Evolutionary conservation across 2,888 invertebrate species (phyloP).

Genomic region (Drosophila meridionalis): DNA sequence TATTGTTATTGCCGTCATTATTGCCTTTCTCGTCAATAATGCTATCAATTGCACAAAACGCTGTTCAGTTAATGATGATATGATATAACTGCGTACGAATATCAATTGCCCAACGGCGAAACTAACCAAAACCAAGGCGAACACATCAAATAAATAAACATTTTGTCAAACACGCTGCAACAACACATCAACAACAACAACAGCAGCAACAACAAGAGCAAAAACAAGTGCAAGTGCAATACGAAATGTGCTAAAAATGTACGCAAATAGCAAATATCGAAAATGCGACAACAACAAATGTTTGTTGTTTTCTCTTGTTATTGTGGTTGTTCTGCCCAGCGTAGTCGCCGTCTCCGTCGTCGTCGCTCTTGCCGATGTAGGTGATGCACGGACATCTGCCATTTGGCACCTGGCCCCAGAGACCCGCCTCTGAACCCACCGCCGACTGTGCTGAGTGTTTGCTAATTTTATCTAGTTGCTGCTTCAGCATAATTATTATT

Average conservation of each 20-base stretch:
- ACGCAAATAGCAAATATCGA: conserved; percentile 62
- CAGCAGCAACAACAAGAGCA: conserved; percentile 9
- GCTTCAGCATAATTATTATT: conserved; percentile 75
- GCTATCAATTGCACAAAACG: conserved; percentile 39
- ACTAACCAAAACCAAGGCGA: conserved; percentile 3
- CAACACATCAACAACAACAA: not conserved
- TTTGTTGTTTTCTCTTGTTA: conserved; percentile 26
- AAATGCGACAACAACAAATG: conserved; percentile 28
- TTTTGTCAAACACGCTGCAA: conserved; percentile 25
- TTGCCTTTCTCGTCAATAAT: conserved; percentile 17
- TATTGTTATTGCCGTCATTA: not conserved
- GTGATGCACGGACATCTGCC: conserved; percentile 69
- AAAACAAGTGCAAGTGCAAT: conserved; percentile 54
- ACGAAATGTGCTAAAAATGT: conserved; percentile 78
- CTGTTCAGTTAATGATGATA: conserved; percentile 40
- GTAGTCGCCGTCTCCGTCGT: conserved; percentile 10
- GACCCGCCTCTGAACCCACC: conserved; percentile 1
- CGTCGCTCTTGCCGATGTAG: conserved; percentile 24
- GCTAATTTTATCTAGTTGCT: conserved; percentile 25
- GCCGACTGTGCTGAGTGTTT: conserved; percentile 13
- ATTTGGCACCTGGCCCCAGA: conserved; percentile 69
- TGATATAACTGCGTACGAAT: conserved; percentile 52
- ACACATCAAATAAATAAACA: conserved; percentile 11
- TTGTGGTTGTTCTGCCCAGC: conserved; percentile 22
- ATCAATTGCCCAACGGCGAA: not conserved